phyloP scores from a whole-genome alignment of 2,113 vertebrate genomes.

The Monarcha castaneiventris region DNA sequence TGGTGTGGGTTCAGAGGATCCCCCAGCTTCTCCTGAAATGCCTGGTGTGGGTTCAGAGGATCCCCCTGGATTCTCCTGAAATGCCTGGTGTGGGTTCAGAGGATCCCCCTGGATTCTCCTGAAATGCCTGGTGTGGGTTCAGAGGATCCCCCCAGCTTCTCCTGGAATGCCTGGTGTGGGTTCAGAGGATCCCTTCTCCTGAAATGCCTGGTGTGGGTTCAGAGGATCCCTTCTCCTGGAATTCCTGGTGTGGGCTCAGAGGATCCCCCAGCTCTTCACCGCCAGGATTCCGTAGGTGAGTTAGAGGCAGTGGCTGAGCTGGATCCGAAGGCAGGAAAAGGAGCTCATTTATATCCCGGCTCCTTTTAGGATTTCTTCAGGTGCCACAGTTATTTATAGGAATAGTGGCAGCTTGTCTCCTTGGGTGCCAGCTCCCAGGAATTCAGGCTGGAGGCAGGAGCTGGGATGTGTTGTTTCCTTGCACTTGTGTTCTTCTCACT shows the following conservation, averaged over 20 bases:
- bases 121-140: too few species aligned
- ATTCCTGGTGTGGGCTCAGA: too few species aligned
- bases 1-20: too few species aligned
- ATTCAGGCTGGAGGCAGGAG: neutral
- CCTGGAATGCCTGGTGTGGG: too few species aligned
- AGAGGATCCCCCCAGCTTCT: too few species aligned
- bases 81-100: too few species aligned
- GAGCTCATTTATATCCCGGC: neutral
- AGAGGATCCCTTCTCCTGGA: too few species aligned
- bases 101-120: neutral
- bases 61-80: too few species aligned
- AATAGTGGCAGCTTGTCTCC: neutral
- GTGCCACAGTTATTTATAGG: neutral
- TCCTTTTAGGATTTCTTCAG: neutral
- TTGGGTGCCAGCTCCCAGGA: neutral
- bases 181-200: too few species aligned
- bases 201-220: too few species aligned
- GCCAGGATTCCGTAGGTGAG: fast-evolving
- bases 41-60: too few species aligned
- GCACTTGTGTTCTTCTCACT: neutral
- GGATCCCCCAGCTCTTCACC: neutral
- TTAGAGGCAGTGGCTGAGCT: fast-evolving
- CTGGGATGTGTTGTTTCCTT: neutral
- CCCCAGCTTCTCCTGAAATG: too few species aligned
- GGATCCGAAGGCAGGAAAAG: neutral